Evolutionary conservation across 1,140 invertebrate genomes (phyloP).

Genomic region (honey bee (Apis mellifera)): DNA sequence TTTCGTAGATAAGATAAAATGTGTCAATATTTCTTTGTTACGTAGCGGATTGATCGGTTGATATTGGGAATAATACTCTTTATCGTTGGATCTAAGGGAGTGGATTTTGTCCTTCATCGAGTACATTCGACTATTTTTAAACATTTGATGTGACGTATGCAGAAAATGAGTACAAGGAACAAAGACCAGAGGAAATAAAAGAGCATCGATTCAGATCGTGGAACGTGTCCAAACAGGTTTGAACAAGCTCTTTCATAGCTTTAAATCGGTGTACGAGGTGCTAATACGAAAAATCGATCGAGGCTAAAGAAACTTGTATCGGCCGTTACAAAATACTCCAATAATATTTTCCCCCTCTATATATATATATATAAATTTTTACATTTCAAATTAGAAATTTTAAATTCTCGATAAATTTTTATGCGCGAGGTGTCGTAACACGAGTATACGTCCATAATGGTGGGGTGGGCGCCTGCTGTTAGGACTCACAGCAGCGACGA

Average conservation of each 20-base stretch:
- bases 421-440: slow-evolving; percentile 26
- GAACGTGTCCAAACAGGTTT: slow-evolving; percentile 35
- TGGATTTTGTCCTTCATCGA: slow-evolving; percentile 10
- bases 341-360: not conserved
- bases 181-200: slow-evolving; percentile 3
- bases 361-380: not conserved
- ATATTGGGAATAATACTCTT: not conserved
- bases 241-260: slow-evolving; percentile 20
- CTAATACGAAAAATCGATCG: not conserved
- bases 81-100: not conserved
- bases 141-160: not conserved
- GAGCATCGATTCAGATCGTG: slow-evolving; percentile 22
- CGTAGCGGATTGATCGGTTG: not conserved
- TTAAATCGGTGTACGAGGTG: not conserved
- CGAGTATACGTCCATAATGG: slow-evolving; percentile 9
- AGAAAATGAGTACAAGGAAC: slow-evolving; percentile 38
- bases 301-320: not conserved
- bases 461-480: not conserved
- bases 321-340: not conserved
- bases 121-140: slow-evolving; percentile 20
- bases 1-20: slow-evolving; percentile 17
- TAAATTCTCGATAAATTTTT: not conserved
- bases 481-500: not conserved
- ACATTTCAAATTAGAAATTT: not conserved
- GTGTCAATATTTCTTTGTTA: not conserved